Conservation (phyloP, 2,888 invertebrate species). For the Sarcophaga caerulescens region DNA sequence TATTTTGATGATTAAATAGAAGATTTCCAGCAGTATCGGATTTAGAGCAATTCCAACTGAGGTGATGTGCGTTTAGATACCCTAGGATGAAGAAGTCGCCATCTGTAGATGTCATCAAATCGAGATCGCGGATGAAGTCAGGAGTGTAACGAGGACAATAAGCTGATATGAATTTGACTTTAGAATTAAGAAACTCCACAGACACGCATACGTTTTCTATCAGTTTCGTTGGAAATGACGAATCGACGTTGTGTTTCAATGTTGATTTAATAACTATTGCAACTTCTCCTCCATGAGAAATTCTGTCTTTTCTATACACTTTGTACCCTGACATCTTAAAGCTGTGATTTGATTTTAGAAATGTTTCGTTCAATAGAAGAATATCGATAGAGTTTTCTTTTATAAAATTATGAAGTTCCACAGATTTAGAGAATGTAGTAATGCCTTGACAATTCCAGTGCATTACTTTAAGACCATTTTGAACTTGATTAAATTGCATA, state of each 20-base stretch:
- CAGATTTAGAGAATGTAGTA: background rate
- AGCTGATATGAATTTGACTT: background rate
- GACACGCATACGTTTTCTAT: background rate
- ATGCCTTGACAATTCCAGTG: background rate
- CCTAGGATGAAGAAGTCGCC: background rate
- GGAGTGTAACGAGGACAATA: background rate
- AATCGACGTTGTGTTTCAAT: background rate
- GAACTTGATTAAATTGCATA: constrained; percentile 4
- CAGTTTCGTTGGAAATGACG: background rate
- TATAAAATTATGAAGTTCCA: background rate
- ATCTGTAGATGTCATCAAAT: background rate
- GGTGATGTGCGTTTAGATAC: background rate
- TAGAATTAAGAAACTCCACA: background rate
- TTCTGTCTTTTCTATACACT: background rate
- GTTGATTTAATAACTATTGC: background rate
- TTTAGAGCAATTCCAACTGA: background rate
- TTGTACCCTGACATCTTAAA: background rate
- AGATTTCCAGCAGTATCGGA: background rate
- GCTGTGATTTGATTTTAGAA: background rate
- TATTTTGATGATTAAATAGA: background rate
- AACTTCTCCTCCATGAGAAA: background rate
- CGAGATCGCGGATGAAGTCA: background rate
- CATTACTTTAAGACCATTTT: constrained; percentile 10
- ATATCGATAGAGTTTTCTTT: background rate
- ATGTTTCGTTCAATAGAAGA: background rate